Conservation (phyloP, 2,113 vertebrate genomes). For the Esox niger region DNA sequence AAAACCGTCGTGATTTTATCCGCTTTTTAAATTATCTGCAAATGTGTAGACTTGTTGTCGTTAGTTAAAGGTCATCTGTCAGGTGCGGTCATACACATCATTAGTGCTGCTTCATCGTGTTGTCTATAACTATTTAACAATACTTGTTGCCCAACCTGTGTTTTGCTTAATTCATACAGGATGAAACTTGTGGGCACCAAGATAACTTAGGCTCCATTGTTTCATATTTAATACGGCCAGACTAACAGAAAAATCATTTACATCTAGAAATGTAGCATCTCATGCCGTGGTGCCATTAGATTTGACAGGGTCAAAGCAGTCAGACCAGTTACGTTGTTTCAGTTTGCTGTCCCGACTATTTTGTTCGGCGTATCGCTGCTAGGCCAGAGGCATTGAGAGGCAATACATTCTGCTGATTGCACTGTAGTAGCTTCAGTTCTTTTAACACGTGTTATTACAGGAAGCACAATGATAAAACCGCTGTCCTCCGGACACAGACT, state of each 20-base stretch:
- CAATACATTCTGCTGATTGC: conserved; percentile 38
- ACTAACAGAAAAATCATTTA: too few relatives aligned
- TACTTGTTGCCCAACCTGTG: too few relatives aligned
- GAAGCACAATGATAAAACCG: conserved; percentile 20
- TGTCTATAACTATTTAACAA: too few relatives aligned
- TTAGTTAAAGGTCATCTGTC: conserved; percentile 41
- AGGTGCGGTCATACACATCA: conserved; percentile 11
- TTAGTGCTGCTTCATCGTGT: neutral
- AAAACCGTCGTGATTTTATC: too few relatives aligned
- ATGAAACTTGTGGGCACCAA: too few relatives aligned
- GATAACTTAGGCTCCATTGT: too few relatives aligned
- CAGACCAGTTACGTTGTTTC: neutral
- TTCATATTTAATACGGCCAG: too few relatives aligned
- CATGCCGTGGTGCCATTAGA: too few relatives aligned
- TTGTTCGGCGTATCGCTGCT: neutral
- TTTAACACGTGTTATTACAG: conserved; percentile 41
- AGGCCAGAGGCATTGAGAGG: neutral
- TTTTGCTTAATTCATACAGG: too few relatives aligned
- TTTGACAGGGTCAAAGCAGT: neutral
- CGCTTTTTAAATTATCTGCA: neutral
- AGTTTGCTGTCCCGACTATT: neutral
- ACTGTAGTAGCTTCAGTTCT: neutral
- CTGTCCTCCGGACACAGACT: neutral
- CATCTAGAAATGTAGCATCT: too few relatives aligned
- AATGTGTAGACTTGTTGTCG: neutral